Evolutionary conservation across 2,797 vertebrate species (phyloP), one percentile per base, ranked within the genome.

Genomic region (Gallinago solitaria): DNA sequence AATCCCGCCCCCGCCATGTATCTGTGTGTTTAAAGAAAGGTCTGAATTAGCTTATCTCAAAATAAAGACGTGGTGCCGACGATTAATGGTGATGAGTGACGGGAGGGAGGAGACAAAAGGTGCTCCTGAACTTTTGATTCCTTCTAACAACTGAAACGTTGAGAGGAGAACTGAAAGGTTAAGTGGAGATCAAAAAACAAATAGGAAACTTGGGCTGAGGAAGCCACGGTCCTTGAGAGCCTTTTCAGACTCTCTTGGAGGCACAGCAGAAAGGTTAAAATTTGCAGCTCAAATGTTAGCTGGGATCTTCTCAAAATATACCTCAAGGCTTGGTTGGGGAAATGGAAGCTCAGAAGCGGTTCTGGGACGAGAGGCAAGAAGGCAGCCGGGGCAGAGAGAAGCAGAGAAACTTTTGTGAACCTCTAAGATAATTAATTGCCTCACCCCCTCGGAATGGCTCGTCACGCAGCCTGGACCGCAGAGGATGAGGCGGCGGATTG

Each of bases 261-360:
- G 59, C 48, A 5, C 37, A 2, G n/a, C 2, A 5, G 74, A 83
- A 80, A 81, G 71, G 83, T 61, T 77, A 28, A 68, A 35, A 67
- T 83, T 53, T 60, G 81, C 77, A 47, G 61, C 59, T 90, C 65
- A 37, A 28, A 88, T 64, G 57, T 67, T 79, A 59, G 41, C 50
- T 16, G 32, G 16, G 50, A 64, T 67, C 83, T 5, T 41, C 80
- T 74, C 61, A 6, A 70, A 83, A 74, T 33, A 15, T 2, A 24
- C 35, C 73, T 67, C 0, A 2, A 51, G 69, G 14, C 32, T 59
- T 2, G 5, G n/a, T 43, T 30, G 1, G 1, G 16, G 4, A 65
- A 35, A 12, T 9, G 41, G 57, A 67, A 73, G 59, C 85, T 50
- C 23, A 25, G 39, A 48, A 56, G 50, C 37, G 16, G 24, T 56